phyloP scores from a whole-genome alignment of 1,140 invertebrate genomes.

The Riptortus pedestris region DNA sequence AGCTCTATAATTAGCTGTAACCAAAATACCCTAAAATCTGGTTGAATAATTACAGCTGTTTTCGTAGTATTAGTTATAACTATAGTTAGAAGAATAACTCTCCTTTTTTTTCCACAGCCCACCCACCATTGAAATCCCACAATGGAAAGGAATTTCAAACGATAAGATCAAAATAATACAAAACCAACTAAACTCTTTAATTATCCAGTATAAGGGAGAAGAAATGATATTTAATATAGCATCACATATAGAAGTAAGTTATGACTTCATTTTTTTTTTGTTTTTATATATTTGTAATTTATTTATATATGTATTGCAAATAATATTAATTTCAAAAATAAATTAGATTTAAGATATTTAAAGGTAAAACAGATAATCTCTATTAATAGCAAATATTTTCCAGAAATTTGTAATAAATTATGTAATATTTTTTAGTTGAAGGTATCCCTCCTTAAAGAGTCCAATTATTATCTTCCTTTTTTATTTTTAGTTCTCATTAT shows the following conservation, averaged over 20 bases:
- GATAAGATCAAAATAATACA: constrained; percentile 18
- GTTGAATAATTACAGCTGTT: no score
- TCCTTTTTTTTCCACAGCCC: no score
- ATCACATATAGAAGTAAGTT: constrained; percentile 49
- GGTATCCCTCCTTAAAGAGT: no score
- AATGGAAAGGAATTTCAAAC: constrained; percentile 18
- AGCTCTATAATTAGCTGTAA: no score
- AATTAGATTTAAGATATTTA: neutral
- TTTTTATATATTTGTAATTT: neutral
- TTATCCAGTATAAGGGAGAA: constrained; percentile 50
- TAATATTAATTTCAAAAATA: neutral
- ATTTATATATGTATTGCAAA: no score
- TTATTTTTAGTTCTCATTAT: no score
- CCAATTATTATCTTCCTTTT: no score
- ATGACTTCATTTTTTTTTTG: neutral
- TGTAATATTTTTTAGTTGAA: no score
- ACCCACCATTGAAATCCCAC: no score
- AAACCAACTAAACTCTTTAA: constrained; percentile 42
- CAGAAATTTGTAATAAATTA: neutral
- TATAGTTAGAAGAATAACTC: no score
- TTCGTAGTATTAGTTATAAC: no score
- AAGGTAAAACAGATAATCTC: neutral
- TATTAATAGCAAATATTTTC: neutral
- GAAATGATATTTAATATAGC: constrained; percentile 68
- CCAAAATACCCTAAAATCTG: no score